Percentiles rank a stretch among this genome's conserved stretches.
phyloP scores from a whole-genome alignment of 1,140 invertebrate genomes.

The Chironomus striatipennis region DNA sequence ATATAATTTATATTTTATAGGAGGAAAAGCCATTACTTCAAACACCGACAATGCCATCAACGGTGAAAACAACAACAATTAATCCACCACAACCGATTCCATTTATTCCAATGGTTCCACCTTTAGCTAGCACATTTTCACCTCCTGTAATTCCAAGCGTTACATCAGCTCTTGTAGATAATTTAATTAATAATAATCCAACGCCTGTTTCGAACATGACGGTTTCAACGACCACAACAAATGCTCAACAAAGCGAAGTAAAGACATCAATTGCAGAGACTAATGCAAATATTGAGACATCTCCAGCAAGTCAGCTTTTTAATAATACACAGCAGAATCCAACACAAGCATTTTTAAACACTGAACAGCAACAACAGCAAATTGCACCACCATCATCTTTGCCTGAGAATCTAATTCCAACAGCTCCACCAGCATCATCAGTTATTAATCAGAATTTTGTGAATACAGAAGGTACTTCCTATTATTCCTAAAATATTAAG shows the following conservation, averaged over 20 bases:
- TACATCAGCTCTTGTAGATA: not conserved
- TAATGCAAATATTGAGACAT: not conserved
- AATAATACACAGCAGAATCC: not conserved
- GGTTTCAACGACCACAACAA: not conserved
- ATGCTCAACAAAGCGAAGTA: not conserved
- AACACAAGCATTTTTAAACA: not conserved
- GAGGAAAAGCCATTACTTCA: conserved; percentile 22
- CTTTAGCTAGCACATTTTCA: not conserved
- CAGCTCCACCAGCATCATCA: not conserved
- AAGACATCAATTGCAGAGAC: not conserved
- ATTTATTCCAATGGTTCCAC: conserved; percentile 15
- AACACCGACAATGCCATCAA: conserved; percentile 1
- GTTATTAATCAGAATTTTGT: conserved; percentile 10
- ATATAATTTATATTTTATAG: conserved; percentile 14
- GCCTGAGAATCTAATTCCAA: not conserved
- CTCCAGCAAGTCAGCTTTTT: not conserved
- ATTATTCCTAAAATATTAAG: not conserved
- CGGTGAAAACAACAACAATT: not conserved
- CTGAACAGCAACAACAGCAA: not conserved
- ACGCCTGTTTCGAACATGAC: not conserved
- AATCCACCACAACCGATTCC: not conserved
- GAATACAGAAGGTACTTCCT: not conserved
- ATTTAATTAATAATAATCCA: conserved; percentile 16
- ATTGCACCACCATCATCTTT: not conserved
- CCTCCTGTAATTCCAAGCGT: not conserved